These are phyloP conservation scores for Dicrurus megarhynchus DNA, from an alignment of 2,113 vertebrate species.

Conservation along the genomic window DNA sequence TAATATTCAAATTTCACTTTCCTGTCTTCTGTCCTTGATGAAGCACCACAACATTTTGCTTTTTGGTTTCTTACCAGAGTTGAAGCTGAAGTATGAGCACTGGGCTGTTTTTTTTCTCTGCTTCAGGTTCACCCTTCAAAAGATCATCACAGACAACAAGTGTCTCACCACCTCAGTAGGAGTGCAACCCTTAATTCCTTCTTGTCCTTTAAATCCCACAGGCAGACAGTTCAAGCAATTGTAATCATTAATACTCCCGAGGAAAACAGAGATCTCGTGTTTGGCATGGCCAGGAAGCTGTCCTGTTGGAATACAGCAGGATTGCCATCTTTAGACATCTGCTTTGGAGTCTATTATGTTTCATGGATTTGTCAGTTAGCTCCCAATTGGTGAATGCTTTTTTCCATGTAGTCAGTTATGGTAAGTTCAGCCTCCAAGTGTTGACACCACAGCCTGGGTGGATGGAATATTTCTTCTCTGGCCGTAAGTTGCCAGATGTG, in stretches of 20 bases:
- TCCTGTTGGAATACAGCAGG: neutral
- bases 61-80: neutral
- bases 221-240: neutral
- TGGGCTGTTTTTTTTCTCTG: neutral
- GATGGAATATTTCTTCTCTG: neutral
- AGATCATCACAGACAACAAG: neutral
- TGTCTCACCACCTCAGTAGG: neutral
- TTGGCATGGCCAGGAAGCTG: neutral
- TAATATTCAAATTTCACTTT: neutral
- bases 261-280: neutral
- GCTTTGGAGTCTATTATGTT: neutral
- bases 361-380: neutral
- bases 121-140: neutral
- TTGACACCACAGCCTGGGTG: neutral
- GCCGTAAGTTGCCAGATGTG: neutral
- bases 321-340: conserved; percentile 48
- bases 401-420: neutral
- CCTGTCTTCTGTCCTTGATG: neutral
- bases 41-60: neutral
- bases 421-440: neutral
- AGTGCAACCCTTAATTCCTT: neutral
- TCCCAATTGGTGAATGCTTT: neutral
- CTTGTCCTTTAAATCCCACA: neutral
- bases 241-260: neutral
- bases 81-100: neutral